phyloP scores from a whole-genome alignment of 2,888 invertebrate genomes.

The Meteorus colon region DNA sequence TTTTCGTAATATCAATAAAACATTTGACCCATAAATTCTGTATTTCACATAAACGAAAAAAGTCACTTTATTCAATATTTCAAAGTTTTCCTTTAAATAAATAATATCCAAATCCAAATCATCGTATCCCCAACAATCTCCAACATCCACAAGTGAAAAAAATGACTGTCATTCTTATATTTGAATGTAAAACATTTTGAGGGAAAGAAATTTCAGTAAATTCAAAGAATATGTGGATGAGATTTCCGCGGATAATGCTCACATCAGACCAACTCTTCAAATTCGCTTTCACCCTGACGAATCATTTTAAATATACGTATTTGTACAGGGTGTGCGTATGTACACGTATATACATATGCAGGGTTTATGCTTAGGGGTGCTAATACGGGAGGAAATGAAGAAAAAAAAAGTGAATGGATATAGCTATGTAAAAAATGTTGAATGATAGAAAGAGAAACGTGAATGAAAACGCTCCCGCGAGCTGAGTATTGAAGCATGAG shows the following conservation, averaged over 20 bases:
- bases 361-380: too few species aligned
- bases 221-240: slow-evolving; percentile 16
- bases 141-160: too few species aligned
- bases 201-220: slow-evolving; percentile 10
- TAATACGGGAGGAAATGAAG: slow-evolving; percentile 16
- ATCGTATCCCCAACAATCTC: too few species aligned
- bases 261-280: background rate
- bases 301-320: background rate
- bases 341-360: too few species aligned
- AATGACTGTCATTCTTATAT: too few species aligned
- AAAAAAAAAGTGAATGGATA: background rate
- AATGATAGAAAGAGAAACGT: background rate
- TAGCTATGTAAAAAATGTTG: background rate
- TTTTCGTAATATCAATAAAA: background rate
- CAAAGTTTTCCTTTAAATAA: too few species aligned
- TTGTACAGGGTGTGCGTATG: background rate
- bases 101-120: too few species aligned
- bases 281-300: slow-evolving; percentile 22
- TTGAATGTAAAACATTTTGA: too few species aligned
- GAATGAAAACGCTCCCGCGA: slow-evolving; percentile 5
- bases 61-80: too few species aligned
- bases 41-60: background rate
- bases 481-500: slow-evolving; percentile 32
- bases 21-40: background rate
- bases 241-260: slow-evolving; percentile 31